phyloP scores from a whole-genome alignment of 2,888 invertebrate species.

The Eupithecia exiguata region DNA sequence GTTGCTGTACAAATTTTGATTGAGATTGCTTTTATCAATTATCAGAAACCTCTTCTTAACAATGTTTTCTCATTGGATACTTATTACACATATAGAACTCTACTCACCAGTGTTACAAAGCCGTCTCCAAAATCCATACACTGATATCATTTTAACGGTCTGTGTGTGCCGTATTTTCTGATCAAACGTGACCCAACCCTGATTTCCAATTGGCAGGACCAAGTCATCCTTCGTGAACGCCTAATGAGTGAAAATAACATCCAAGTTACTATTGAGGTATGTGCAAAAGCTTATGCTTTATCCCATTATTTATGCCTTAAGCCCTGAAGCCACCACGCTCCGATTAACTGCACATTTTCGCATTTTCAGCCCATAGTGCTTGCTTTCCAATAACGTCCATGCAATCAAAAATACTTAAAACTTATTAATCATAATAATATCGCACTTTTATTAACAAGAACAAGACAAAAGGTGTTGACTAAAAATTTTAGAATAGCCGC shows the following conservation, averaged over 20 bases:
- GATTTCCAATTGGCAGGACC: slow-evolving; percentile 74
- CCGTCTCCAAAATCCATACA: background rate
- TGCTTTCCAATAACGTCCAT: slow-evolving; percentile 21
- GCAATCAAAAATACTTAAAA: background rate
- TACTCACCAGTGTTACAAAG: background rate
- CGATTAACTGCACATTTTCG: slow-evolving; percentile 32
- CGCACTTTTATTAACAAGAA: background rate
- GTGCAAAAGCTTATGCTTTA: slow-evolving; percentile 65
- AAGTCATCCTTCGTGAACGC: slow-evolving; percentile 84
- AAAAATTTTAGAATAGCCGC: background rate
- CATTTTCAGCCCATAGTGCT: slow-evolving; percentile 34
- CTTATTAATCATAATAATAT: too few relatives aligned
- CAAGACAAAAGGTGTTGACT: background rate
- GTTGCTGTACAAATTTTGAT: background rate
- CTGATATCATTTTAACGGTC: background rate
- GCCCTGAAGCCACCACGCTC: slow-evolving; percentile 51
- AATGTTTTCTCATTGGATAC: background rate
- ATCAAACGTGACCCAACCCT: slow-evolving; percentile 45
- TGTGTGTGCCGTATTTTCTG: background rate
- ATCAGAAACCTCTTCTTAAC: background rate
- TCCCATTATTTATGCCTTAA: slow-evolving; percentile 28
- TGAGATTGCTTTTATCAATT: background rate
- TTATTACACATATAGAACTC: background rate
- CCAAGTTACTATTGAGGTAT: slow-evolving; percentile 69
- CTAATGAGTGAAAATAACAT: slow-evolving; percentile 65